Conservation (phyloP, 2,113 vertebrate genomes). For the Hymenochirus boettgeri region DNA sequence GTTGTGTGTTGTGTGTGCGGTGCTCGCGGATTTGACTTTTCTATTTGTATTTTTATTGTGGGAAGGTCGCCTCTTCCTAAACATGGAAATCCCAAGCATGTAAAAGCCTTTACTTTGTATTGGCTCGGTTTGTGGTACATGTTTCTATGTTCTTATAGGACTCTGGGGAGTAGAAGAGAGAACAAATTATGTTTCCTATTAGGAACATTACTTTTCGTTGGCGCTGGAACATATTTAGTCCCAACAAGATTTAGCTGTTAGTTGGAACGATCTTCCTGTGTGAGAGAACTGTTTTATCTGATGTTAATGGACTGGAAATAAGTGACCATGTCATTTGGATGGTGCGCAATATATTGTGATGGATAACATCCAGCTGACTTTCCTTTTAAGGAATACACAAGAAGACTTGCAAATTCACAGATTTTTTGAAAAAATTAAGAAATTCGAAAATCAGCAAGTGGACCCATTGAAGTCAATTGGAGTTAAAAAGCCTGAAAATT, state of each 20-base stretch:
- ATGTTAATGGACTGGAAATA: too few species aligned
- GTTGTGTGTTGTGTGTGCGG: slow-evolving; percentile 6
- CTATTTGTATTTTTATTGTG: slow-evolving; percentile 13
- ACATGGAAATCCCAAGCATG: neutral
- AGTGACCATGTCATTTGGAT: too few species aligned
- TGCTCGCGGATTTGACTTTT: neutral
- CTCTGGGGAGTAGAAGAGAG: neutral
- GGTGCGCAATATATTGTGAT: too few species aligned
- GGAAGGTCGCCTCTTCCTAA: slow-evolving; percentile 21
- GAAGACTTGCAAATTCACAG: too few species aligned
- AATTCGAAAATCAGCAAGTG: too few species aligned
- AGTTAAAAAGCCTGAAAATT: too few species aligned
- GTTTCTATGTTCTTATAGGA: neutral
- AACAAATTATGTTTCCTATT: slow-evolving; percentile 29
- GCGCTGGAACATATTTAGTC: neutral
- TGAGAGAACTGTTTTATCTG: neutral
- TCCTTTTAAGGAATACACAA: too few species aligned
- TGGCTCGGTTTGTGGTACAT: neutral
- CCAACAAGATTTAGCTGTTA: neutral
- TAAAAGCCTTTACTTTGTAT: slow-evolving; percentile 3
- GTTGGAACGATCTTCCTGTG: neutral
- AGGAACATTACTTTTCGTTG: slow-evolving; percentile 10
- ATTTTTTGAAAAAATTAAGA: too few species aligned
- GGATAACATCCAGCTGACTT: too few species aligned
- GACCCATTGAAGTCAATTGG: too few species aligned